Evolutionary conservation across 2,113 vertebrate genomes (phyloP), one percentile per base, ranked within the genome.

Genomic region (Notiomystis cincta): DNA sequence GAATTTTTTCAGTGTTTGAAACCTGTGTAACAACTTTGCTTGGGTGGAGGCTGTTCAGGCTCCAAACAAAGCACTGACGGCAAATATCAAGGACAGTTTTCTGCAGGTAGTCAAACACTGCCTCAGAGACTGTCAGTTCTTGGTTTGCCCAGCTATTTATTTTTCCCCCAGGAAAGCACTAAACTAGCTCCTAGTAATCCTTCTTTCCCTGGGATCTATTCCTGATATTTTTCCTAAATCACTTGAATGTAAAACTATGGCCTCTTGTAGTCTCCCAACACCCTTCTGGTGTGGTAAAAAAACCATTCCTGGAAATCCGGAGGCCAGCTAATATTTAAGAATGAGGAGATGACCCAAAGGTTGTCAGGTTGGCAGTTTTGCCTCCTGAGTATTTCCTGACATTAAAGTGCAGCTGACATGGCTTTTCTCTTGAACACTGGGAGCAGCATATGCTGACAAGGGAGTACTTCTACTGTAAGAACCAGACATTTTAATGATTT

Each of bases 381-480:
- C 56, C 38, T 73, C 72, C 47, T 60, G 76, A 56, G 17, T 82
- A 38, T 56, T 73, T 85, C 33, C 53, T 87, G 44, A 38, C 0
- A 1, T 50, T 64, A 24, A 82, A 53, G 25, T 65, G 54, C 44
- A 65, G 53, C 44, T 61, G 72, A 44, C 0, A 0, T 15, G 18
- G 40, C 11, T 94, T 91, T 90, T 79, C 25, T 82, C 27, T 76
- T 0, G 0, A 61, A 53, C 50, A 60, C 30, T 48, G 27, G 25
- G 33, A 25, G 23, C 66, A 80, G 27, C 33, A 62, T 31, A 11
- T 61, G 33, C 37, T 87, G 61, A 18, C 21, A 45, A 71, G 18
- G 10, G 30, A 38, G 24, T 33, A 19, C 33, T 90, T 50, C 53
- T 44, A 0, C 31, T n/a, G 11, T 53, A 25, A 18, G 45, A 82